phyloP scores from a whole-genome alignment of 2,888 invertebrate genomes.

The Archaeoteleia sp. region DNA sequence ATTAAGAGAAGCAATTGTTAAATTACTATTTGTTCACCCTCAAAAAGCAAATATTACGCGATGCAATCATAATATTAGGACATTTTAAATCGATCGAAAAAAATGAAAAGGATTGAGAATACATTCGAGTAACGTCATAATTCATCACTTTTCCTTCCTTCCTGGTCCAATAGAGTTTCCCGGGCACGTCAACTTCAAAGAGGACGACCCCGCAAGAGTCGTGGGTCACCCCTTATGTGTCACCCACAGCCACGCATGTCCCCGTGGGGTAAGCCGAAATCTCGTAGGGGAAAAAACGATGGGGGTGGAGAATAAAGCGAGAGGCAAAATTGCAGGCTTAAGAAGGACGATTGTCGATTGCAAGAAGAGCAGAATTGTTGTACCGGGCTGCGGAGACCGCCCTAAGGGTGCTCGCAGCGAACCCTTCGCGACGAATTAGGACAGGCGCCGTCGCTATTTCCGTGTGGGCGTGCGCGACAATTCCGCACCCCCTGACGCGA shows the following conservation, averaged over 20 bases:
- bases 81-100: too few species aligned
- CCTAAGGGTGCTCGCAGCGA: slow-evolving; percentile 54
- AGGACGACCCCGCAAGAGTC: slow-evolving; percentile 33
- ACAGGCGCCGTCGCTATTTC: slow-evolving; percentile 70
- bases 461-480: slow-evolving; percentile 69
- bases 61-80: too few species aligned
- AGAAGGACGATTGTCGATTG: slow-evolving; percentile 34
- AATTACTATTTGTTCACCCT: too few species aligned
- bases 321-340: background rate
- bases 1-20: too few species aligned
- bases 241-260: slow-evolving; percentile 29
- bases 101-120: slow-evolving; percentile 19
- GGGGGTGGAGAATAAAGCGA: slow-evolving; percentile 2
- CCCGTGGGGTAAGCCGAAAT: slow-evolving; percentile 18
- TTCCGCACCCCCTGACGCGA: slow-evolving; percentile 49
- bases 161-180: slow-evolving; percentile 28
- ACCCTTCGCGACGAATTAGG: slow-evolving; percentile 56
- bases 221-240: slow-evolving; percentile 44
- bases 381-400: slow-evolving; percentile 23
- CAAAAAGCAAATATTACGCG: too few species aligned
- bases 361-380: slow-evolving; percentile 20
- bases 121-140: slow-evolving; percentile 40
- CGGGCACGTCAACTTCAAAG: slow-evolving; percentile 41
- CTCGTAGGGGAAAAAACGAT: slow-evolving; percentile 28
- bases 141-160: slow-evolving; percentile 36